Conservation (phyloP, 2,113 vertebrate species). For the Struthio camelus region DNA sequence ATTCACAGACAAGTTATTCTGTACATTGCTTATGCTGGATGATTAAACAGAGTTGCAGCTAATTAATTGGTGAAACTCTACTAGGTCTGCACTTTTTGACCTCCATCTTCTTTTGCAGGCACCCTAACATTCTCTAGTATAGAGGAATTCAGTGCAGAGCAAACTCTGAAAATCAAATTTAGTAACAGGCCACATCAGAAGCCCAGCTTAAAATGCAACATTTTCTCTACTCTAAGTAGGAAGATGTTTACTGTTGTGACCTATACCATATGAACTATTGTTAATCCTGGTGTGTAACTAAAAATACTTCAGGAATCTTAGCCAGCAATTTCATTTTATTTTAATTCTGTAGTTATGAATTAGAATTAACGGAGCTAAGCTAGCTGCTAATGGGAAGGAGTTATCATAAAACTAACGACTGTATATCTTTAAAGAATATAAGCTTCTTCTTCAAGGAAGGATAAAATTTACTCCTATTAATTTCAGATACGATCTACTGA, state of each 20-base stretch:
- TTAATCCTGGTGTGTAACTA: neutral
- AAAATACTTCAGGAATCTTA: neutral
- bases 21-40: neutral
- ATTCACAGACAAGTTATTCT: neutral
- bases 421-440: neutral
- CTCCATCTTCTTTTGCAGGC: neutral
- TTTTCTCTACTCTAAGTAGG: neutral
- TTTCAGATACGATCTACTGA: neutral
- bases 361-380: neutral
- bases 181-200: neutral
- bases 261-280: neutral
- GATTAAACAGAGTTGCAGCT: neutral
- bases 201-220: neutral
- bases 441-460: neutral
- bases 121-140: neutral
- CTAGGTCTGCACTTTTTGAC: neutral
- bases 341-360: neutral
- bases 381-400: neutral
- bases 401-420: neutral
- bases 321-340: neutral
- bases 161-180: neutral
- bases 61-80: neutral
- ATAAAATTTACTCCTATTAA: neutral
- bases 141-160: neutral
- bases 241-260: neutral